Conservation (phyloP, 2,888 invertebrate species). For the Sinodicranocentrus sp. region DNA sequence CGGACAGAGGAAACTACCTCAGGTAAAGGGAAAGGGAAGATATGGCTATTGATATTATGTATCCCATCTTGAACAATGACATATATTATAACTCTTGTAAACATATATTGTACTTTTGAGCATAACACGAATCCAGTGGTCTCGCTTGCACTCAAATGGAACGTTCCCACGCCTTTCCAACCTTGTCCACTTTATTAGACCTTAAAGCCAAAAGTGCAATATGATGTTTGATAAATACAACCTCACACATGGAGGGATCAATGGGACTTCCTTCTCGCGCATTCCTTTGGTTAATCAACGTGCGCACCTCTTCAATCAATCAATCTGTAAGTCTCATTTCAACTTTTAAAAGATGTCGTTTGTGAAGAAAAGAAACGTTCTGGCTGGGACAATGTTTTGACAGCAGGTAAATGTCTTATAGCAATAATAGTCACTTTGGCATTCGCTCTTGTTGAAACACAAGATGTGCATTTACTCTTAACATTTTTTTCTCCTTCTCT, state of each 20-base stretch:
- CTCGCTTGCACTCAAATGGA: conserved; percentile 41
- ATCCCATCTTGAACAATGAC: background rate
- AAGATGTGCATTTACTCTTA: conserved; percentile 27
- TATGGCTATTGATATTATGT: background rate
- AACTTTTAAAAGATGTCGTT: too few relatives aligned
- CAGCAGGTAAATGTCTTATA: too few relatives aligned
- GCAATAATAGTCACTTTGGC: too few relatives aligned
- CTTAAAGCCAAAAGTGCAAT: conserved; percentile 61
- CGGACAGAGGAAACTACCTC: background rate
- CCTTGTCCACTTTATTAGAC: conserved; percentile 70
- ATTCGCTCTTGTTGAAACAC: conserved; percentile 15
- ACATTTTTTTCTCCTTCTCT: conserved; percentile 36
- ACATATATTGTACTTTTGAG: conserved; percentile 20
- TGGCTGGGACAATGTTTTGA: too few relatives aligned
- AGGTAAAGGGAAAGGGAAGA: conserved; percentile 9
- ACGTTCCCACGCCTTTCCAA: conserved; percentile 73
- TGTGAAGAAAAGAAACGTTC: too few relatives aligned
- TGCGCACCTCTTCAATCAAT: conserved; percentile 28
- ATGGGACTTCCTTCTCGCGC: background rate
- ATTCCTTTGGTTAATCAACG: conserved; percentile 7
- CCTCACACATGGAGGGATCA: background rate
- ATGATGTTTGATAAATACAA: too few relatives aligned
- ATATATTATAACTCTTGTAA: conserved; percentile 5
- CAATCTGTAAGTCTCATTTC: too few relatives aligned
- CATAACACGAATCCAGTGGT: conserved; percentile 18